A percentile compares a stretch with the other conserved stretches of the same genome.
These are phyloP conservation scores for Agonopterix heracliana DNA, from an alignment of 2,888 invertebrate genomes.

Conservation along the genomic window DNA sequence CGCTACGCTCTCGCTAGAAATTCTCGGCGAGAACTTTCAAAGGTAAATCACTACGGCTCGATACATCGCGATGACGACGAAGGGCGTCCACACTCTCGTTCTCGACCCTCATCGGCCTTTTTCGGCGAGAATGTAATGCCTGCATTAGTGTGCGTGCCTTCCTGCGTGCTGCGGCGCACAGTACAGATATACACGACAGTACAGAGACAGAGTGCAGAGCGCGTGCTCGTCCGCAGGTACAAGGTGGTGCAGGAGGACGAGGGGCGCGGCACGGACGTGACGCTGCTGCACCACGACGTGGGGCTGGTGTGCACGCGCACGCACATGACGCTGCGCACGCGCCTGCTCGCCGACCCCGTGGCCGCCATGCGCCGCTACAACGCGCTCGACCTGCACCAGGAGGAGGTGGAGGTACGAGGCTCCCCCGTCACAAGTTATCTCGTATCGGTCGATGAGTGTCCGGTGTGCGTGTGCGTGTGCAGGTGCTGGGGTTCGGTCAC, in stretches of 20 bases:
- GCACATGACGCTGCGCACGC: constrained; percentile 25
- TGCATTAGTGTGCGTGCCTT: too few relatives aligned
- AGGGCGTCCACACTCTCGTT: too few relatives aligned
- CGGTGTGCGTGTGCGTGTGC: constrained; percentile 1
- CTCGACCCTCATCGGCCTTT: too few relatives aligned
- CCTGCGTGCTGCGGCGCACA: too few relatives aligned
- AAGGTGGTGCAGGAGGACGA: constrained; percentile 41
- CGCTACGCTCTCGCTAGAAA: too few relatives aligned
- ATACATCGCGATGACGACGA: too few relatives aligned
- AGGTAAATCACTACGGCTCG: too few relatives aligned
- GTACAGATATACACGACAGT: too few relatives aligned
- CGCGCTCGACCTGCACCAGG: constrained; percentile 23
- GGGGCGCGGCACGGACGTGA: constrained; percentile 50
- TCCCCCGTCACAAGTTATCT: not conserved
- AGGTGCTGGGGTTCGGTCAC: constrained; percentile 58
- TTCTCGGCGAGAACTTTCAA: too few relatives aligned
- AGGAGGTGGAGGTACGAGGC: constrained; percentile 33
- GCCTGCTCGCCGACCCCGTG: constrained; percentile 20
- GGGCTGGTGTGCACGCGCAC: constrained; percentile 50
- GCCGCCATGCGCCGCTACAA: constrained; percentile 26
- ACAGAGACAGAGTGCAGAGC: too few relatives aligned
- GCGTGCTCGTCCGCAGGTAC: constrained; percentile 29
- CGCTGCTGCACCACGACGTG: constrained; percentile 56
- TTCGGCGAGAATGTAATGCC: too few relatives aligned
- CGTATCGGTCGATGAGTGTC: not conserved